Base-by-base conservation (phyloP, 2,113 vertebrate species). In the Cardinalis cardinalis region DNA sequence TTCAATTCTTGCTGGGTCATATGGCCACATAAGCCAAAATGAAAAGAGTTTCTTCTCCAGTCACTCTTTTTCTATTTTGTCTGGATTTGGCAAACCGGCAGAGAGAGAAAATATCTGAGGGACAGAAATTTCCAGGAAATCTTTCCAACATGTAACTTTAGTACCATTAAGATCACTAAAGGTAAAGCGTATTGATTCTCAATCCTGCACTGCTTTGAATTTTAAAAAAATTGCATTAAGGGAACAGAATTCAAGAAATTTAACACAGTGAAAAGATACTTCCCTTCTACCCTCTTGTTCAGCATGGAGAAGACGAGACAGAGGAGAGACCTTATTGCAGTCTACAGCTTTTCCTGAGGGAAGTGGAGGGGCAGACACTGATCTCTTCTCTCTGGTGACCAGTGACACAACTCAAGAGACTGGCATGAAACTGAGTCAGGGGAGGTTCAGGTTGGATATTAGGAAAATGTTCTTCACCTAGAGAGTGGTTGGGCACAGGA, bases 401-500 rank as follows among this genome's bases (percentile, higher is more conserved):
- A 52, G 38, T 6, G 58, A 14, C 66, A 58, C 32, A 0, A 43
- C 26, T 0, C 0, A 3, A 72, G 26, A 12, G 6, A 58, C 19
- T 16, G 31, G 11, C 12, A 2, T 56, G 7, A 64, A 64, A 3
- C 2, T 49, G 41, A 1, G 31, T 24, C 3, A 43, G 12, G 26
- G 21, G 0, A 36, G 48, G 12, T 41, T 64, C 19, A 43, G 14
- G 5, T 1, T 28, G 26, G 36, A 43, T 49, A 5, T 49, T 0
- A 16, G 43, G 1, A 26, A 48, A 32, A 51, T 20, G 10, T 64
- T 87, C 8, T 36, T 28, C 26, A 43, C 21, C 6, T 7, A 79
- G 36, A 18, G 4, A 12, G 9, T 58, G 26, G 0, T 1, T 49
- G 36, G 32, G 26, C 32, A 51, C 18, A 29, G 28, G 26, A 65